Conservation (phyloP, 2,888 invertebrate species). For the Lamellibrachia satsuma region DNA sequence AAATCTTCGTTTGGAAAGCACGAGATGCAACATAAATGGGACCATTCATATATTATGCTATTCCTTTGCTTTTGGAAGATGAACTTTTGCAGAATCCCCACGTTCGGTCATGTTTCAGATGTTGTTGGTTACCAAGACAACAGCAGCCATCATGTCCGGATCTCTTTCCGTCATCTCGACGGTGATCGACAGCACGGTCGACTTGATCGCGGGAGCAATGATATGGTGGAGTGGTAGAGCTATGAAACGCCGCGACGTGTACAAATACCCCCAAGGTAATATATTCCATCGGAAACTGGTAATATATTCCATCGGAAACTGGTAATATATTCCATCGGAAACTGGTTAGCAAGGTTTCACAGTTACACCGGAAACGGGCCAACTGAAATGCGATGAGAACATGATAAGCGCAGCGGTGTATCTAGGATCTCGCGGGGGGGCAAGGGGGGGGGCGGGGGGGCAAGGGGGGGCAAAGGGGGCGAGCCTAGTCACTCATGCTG, state of each 20-base stretch:
- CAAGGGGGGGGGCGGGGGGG: too few relatives aligned
- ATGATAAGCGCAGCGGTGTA: not conserved
- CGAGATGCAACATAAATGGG: too few relatives aligned
- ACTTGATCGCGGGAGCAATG: conserved; percentile 65
- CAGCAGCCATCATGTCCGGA: conserved; percentile 66
- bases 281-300: not conserved
- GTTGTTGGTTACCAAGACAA: conserved; percentile 64
- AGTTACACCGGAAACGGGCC: not conserved
- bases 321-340: not conserved
- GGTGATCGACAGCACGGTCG: conserved; percentile 67
- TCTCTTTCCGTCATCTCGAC: conserved; percentile 68
- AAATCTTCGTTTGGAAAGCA: too few relatives aligned
- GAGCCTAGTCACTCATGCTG: too few relatives aligned
- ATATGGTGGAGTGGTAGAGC: conserved; percentile 65
- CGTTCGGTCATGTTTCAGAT: conserved; percentile 44
- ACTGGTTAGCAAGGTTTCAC: not conserved
- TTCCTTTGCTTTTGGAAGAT: not conserved
- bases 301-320: not conserved
- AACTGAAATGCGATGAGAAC: not conserved
- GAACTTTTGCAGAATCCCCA: not conserved
- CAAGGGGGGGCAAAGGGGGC: too few relatives aligned
- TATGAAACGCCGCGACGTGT: conserved; percentile 64
- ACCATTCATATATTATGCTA: not conserved
- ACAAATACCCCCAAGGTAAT: conserved; percentile 66
- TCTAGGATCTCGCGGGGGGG: too few relatives aligned